A percentile compares a stretch with the other conserved stretches of the same genome.
These are phyloP conservation scores for Trogon surrucura DNA, from an alignment of 2,113 vertebrate genomes.

Conservation along the genomic window DNA sequence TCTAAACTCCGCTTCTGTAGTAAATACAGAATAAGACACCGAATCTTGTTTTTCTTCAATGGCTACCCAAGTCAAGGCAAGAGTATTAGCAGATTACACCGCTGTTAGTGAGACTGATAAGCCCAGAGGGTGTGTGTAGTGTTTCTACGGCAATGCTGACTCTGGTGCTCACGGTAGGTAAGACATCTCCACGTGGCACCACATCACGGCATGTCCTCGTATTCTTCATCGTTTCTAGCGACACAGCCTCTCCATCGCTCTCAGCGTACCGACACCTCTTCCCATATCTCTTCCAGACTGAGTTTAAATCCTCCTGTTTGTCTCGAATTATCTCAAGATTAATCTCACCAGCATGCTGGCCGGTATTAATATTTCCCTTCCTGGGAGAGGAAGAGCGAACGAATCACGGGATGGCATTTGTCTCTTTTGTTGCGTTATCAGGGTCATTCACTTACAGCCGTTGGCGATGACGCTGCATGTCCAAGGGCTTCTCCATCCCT, in stretches of 20 bases:
- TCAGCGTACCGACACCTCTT: rapidly evolving
- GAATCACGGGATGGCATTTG: neutral
- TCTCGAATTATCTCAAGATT: neutral
- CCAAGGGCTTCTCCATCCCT: neutral
- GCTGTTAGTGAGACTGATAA: neutral
- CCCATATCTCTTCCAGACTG: rapidly evolving
- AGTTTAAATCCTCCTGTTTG: neutral
- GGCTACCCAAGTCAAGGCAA: neutral
- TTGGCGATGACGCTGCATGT: rapidly evolving
- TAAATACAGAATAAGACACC: neutral
- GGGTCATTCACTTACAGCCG: neutral
- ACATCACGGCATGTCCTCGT: rapidly evolving
- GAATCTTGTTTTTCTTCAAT: neutral
- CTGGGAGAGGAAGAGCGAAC: neutral
- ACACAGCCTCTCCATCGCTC: neutral
- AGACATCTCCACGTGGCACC: neutral
- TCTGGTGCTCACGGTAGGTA: neutral
- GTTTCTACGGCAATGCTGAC: neutral
- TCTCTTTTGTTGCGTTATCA: rapidly evolving
- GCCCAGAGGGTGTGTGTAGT: neutral
- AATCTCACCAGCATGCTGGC: neutral
- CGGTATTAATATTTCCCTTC: neutral
- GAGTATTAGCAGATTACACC: neutral
- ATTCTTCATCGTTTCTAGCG: neutral
- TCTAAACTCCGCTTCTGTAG: neutral